phyloP scores from a whole-genome alignment of 2,797 vertebrate species.

The Lepilemur ruficaudatus region DNA sequence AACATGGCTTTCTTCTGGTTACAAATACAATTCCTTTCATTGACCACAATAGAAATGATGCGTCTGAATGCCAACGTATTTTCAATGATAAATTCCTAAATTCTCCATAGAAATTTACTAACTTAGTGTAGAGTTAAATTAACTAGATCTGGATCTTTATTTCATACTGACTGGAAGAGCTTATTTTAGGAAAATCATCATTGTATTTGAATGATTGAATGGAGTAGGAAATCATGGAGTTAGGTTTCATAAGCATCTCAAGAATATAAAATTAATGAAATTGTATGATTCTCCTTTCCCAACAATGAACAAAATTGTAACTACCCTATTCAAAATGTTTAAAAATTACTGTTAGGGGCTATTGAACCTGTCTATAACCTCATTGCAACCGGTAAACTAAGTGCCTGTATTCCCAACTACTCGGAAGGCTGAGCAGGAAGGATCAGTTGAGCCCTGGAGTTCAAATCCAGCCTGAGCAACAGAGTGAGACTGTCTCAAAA shows the following conservation, averaged over 20 bases:
- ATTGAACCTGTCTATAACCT: neutral
- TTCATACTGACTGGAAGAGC: neutral
- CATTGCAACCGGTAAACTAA: neutral
- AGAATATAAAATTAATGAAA: slow-evolving; percentile 14
- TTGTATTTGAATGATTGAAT: neutral
- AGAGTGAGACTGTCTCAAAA: neutral
- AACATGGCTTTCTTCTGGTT: neutral
- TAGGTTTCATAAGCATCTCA: neutral
- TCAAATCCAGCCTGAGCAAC: neutral
- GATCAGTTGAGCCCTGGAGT: neutral
- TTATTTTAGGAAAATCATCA: neutral
- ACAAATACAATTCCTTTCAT: neutral
- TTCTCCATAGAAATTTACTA: neutral
- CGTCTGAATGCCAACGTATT: neutral
- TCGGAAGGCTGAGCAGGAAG: neutral
- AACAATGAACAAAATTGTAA: neutral
- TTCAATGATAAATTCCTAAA: neutral
- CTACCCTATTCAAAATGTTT: neutral
- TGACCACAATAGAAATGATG: neutral
- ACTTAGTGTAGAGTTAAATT: neutral
- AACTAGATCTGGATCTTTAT: neutral
- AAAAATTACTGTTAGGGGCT: neutral
- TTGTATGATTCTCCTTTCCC: neutral
- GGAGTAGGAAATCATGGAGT: neutral
- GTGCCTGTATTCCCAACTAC: neutral